Evolutionary conservation across 2,888 invertebrate genomes (phyloP).

Genomic region (Apotomis capreana): DNA sequence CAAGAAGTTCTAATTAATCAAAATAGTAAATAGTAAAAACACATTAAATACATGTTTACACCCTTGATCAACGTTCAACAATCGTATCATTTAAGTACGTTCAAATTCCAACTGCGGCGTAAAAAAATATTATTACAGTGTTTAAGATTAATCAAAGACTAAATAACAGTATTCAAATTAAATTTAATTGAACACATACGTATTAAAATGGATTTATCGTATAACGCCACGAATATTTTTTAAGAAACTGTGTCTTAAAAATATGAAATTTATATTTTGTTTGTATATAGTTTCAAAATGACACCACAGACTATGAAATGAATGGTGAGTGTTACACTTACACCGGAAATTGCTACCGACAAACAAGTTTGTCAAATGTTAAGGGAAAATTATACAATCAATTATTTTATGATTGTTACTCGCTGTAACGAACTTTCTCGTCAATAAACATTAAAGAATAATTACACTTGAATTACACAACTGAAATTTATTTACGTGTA

Average conservation of each 20-base stretch:
- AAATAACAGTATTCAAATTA: not conserved
- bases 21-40: constrained; percentile 58
- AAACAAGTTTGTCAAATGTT: no score
- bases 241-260: not conserved
- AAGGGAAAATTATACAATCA: no score
- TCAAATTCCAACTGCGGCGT: constrained; percentile 47
- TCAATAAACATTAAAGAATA: no score
- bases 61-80: constrained; percentile 51
- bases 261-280: not conserved
- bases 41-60: constrained; percentile 71
- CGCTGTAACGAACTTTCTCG: no score
- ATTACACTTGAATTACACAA: no score
- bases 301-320: constrained; percentile 19
- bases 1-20: constrained; percentile 44
- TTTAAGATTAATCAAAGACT: not conserved
- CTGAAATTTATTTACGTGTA: no score
- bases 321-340: not conserved
- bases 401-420: no score
- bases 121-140: not conserved
- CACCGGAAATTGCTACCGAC: constrained; percentile 5
- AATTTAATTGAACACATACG: not conserved
- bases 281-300: constrained; percentile 16
- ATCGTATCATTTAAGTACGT: constrained; percentile 45
- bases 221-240: not conserved
- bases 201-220: not conserved